Evolutionary conservation across 35 echinoderm and acorn worm genomes (phyloP).

Genomic region (Nesometra sesokonis): DNA sequence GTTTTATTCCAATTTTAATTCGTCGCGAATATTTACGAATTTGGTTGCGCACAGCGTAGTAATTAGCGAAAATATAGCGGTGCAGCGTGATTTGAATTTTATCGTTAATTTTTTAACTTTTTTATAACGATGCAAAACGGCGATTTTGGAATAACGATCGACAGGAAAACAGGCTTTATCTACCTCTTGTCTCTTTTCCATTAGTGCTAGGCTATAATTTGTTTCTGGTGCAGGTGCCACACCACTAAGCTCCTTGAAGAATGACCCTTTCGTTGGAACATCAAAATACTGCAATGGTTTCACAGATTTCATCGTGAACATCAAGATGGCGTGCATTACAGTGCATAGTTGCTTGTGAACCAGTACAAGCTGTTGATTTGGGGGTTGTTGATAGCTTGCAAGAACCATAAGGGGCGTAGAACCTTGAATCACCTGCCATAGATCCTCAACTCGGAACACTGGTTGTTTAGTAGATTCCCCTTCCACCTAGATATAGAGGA

Average conservation of each 20-base stretch:
- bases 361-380: conserved; percentile 67
- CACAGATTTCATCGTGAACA: conserved; percentile 64
- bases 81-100: too few relatives aligned
- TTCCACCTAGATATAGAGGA: conserved; percentile 30
- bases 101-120: too few relatives aligned
- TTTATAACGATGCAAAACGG: too few relatives aligned
- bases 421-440: conserved; percentile 81
- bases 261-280: conserved; percentile 63
- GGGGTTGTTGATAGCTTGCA: conserved; percentile 60
- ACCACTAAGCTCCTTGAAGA: conserved; percentile 72
- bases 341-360: conserved; percentile 87
- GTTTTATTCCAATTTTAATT: too few relatives aligned
- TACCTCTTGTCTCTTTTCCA: conserved; percentile 69
- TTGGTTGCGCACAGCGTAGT: too few relatives aligned
- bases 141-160: too few relatives aligned
- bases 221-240: conserved; percentile 15
- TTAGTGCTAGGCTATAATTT: conserved; percentile 36
- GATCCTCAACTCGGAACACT: conserved; percentile 67
- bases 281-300: conserved; percentile 75
- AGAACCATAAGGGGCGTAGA: conserved; percentile 74
- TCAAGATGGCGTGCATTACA: conserved; percentile 79
- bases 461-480: conserved; percentile 53
- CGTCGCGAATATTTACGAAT: too few relatives aligned
- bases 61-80: too few relatives aligned
- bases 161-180: not conserved